phyloP scores from a whole-genome alignment of 2,888 invertebrate genomes.

The Chironomus riparius region DNA sequence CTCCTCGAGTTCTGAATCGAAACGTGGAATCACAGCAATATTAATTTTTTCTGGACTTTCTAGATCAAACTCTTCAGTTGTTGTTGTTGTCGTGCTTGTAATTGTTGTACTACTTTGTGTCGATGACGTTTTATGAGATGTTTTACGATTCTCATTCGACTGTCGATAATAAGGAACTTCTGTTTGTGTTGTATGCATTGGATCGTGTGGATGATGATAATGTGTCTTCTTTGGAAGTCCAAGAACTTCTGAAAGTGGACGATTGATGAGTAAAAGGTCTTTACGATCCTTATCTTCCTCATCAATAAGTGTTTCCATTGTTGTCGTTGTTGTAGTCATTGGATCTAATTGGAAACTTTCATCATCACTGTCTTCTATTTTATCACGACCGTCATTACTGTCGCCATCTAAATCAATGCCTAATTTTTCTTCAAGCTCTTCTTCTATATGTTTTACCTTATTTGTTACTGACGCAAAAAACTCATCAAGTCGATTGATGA shows the following conservation, averaged over 20 bases:
- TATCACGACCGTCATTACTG: slow-evolving; percentile 31
- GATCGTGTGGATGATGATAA: slow-evolving; percentile 24
- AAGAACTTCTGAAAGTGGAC: slow-evolving; percentile 41
- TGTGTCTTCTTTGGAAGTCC: slow-evolving; percentile 40
- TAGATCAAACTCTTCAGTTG: slow-evolving; percentile 14
- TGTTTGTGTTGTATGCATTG: slow-evolving; percentile 13
- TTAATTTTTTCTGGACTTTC: slow-evolving; percentile 39
- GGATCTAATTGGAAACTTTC: background rate
- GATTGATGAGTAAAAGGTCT: slow-evolving; percentile 34
- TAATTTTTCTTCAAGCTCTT: slow-evolving; percentile 6
- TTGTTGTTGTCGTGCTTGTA: background rate
- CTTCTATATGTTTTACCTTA: slow-evolving; percentile 20
- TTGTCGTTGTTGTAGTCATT: slow-evolving; percentile 28
- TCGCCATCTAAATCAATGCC: slow-evolving; percentile 32
- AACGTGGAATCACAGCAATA: slow-evolving; percentile 42
- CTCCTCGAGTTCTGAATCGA: slow-evolving; percentile 40
- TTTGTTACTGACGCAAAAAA: slow-evolving; percentile 18
- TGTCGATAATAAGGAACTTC: slow-evolving; percentile 33
- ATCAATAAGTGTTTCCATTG: slow-evolving; percentile 1
- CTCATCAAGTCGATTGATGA: slow-evolving; percentile 19
- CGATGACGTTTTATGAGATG: background rate
- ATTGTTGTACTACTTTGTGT: background rate
- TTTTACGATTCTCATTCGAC: background rate
- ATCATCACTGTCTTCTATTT: slow-evolving; percentile 1
- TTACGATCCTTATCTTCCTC: background rate